Percentiles rank a stretch among this genome's conserved stretches.
These are phyloP conservation scores for Hirundo rustica DNA, from an alignment of 2,797 vertebrate genomes.

Conservation along the genomic window DNA sequence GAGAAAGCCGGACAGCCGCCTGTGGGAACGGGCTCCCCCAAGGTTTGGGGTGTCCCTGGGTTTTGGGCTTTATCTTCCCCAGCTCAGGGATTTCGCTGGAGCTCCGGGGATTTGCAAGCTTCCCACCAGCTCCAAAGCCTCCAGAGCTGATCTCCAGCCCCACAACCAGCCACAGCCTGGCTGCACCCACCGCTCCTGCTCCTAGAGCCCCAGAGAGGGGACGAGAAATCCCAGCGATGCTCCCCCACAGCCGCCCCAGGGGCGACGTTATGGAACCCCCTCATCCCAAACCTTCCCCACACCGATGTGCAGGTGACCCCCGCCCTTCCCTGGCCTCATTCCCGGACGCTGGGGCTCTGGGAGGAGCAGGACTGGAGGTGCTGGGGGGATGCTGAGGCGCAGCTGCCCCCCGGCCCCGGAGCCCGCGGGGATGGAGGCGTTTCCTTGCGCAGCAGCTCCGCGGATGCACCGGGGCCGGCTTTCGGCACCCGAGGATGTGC, in stretches of 20 bases:
- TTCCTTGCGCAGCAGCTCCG: neutral
- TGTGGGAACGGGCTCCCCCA: fast-evolving
- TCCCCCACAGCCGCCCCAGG: neutral
- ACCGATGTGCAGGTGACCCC: neutral
- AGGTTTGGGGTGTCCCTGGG: no score
- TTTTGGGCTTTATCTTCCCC: neutral
- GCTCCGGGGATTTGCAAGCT: neutral
- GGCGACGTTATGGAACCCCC: fast-evolving
- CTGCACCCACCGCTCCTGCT: neutral
- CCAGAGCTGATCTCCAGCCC: neutral
- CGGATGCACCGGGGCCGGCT: neutral
- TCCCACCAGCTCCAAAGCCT: neutral
- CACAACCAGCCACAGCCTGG: neutral
- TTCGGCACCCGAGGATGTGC: conserved; percentile 1
- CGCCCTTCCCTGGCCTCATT: neutral
- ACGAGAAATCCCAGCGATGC: fast-evolving
- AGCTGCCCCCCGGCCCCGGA: neutral
- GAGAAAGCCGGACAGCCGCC: neutral
- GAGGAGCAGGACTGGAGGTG: neutral
- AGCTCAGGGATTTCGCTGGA: neutral
- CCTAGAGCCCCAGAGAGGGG: neutral
- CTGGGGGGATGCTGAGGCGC: neutral
- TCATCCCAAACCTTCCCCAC: neutral
- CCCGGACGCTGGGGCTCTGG: neutral
- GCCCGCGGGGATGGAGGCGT: neutral